Percentiles rank a stretch among this genome's conserved stretches.
Conservation (phyloP, 2,797 vertebrate species). For the Myotis daubentonii region DNA sequence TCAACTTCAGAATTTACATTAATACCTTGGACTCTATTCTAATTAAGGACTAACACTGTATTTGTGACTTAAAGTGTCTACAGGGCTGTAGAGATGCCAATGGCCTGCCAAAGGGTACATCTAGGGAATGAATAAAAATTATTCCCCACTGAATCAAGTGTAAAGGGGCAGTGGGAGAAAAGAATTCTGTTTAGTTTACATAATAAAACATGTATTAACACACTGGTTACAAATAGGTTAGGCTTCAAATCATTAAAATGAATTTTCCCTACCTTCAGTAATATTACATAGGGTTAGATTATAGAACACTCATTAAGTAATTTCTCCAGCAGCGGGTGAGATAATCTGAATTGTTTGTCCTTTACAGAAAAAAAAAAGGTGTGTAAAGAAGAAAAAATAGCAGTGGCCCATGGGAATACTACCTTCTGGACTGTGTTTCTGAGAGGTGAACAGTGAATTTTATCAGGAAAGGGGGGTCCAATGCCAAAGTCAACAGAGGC, state of each 20-base stretch:
- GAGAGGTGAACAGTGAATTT: background rate
- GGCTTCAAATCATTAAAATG: background rate
- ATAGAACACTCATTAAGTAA: background rate
- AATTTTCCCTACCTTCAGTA: background rate
- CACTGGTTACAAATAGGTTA: background rate
- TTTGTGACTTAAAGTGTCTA: background rate
- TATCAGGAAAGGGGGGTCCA: background rate
- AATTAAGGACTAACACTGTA: background rate
- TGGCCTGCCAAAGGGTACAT: background rate
- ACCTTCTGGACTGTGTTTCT: background rate
- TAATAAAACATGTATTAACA: background rate
- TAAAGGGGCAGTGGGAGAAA: background rate
- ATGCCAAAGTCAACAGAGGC: background rate
- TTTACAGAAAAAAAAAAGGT: background rate
- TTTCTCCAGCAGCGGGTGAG: background rate
- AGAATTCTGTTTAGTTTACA: background rate
- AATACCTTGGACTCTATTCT: background rate
- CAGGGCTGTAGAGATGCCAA: background rate
- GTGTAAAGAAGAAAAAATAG: background rate
- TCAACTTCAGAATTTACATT: background rate
- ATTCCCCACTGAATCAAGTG: background rate
- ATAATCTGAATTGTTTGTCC: background rate
- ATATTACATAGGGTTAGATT: background rate
- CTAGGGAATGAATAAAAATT: background rate
- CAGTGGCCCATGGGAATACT: background rate